Base-by-base conservation (phyloP, 2,797 vertebrate genomes). In the Pangasius larnaudii region DNA sequence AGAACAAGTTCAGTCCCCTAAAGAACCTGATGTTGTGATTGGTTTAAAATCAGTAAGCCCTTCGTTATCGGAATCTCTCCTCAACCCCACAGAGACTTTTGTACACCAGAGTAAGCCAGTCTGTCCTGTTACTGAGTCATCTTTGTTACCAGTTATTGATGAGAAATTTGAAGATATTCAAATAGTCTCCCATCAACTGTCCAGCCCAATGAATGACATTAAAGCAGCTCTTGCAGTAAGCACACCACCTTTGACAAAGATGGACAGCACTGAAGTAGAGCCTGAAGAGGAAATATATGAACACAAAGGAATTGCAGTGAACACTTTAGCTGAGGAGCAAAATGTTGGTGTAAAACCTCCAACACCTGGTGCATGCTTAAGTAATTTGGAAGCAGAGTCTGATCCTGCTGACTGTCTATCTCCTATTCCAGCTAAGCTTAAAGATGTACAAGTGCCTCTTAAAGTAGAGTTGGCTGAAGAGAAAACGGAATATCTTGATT, bases 271-370 rank as follows among this genome's bases (percentile, higher is more conserved):
- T 74, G 81, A 92, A 79, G 94, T 93, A 56, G 87, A 91, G 10
- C 87, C 79, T 88, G 96, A 96, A 91, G 94, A 95, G 36, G 91
- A 95, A 24, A 81, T 93, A 1, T 89, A 88, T 91, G 93, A 95
- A 71, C 65, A 92, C 0, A 91, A 92, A 89, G 67, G 30, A 0
- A 94, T 92, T 2, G 93, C 91, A 86, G 94, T 94, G 91, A 95
- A 95, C 1, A 39, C 85, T 72, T 87, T 94, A 61, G 46, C 93
- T 27, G 85, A 91, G 0, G 96, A 96, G 77, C 94, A 93, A 91
- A 79, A 93, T 94, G 72, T 94, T 89, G 96, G 97, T 90, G 95
- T 96, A 58, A 98, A 97, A 91, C 97, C 97, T 90, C 96, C 94
- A 6, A 97, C 97, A 86, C 96, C 97, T 0, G 96, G 96, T 83